Evolutionary conservation across 2,797 vertebrate genomes (phyloP), one percentile per base, ranked within the genome.

Genomic region (Simalia tracyae): DNA sequence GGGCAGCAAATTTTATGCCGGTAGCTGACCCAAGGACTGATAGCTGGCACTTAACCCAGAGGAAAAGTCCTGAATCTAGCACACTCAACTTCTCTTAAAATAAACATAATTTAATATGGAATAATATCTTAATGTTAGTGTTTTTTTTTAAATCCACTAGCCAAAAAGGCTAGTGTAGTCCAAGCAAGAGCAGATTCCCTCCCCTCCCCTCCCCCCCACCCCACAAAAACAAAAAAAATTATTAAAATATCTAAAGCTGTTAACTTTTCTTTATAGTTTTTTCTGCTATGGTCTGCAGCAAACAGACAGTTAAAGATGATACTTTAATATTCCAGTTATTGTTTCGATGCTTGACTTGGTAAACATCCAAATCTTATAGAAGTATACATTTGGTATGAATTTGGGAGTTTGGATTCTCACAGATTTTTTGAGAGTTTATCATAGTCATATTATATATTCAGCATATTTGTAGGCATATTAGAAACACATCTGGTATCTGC

Each of bases 71-170:
- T 8, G 94, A 28, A 3, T 87, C 17, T 0, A 92, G 36, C 19
- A 46, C 15, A 91, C 88, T 42, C 12, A 90, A n/a, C 89, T 87
- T 90, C 0, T 14, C 56, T n/a, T 61, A 95, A 95, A 90, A 1
- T 0, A 92, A 93, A 93, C 2, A 86, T n/a, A 2, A 66, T 90
- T 84, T 87, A 92, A 90, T 19, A 19, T 93, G 31, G 5, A 93
- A 59, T 94, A 94, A 63, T 7, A 92, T 91, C 11, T 11, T 42
- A 42, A 5, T 54, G 72, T 26, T 93, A 0, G 5, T 63, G 84
- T 1, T 8, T 91, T 91, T 87, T 63, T 7, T 7, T 7, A 50
- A 50, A 60, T 6, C 64, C 22, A 14, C 76, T 76, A n/a, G n/a
- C n/a, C n/a, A 88, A 87, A 88, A 9, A 54, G 89, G 50, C 6